Base-by-base conservation (phyloP, 2,113 vertebrate genomes). In the Salvator merianae region DNA sequence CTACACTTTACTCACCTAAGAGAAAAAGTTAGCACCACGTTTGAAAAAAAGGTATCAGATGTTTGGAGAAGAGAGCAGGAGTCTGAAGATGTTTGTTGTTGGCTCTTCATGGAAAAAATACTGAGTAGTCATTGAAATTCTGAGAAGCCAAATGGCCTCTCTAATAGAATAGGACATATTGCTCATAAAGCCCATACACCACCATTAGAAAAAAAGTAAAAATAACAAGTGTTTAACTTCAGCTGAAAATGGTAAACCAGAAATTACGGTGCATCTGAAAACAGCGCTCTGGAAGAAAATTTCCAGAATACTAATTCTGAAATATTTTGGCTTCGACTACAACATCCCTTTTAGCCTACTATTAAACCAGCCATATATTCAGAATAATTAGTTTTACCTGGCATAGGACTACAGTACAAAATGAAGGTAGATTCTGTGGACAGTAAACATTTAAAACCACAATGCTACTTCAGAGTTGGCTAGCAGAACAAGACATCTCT, bases 391-490 rank as follows among this genome's bases (percentile, higher is more conserved):
- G 88, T 92, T 93, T 95, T 94, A 96, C 96, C 96, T 95, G 95
- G 95, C 95, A 88, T 90, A 92, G 86, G 92, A 95, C 94, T 96
- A 96, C 95, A 96, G 96, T 96, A 96, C 95, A 20, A 95, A 95
- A 95, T 95, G 93, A 96, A 96, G 95, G 96, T 96, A 96, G 96
- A 96, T 95, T 96, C 90, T 88, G 93, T 95, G 90, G 93, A 94
- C 92, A 92, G 95, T 94, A 94, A 96, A 95, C 92, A 91, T 87
- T 93, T 94, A 92, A 94, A 94, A 95, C 90, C 94, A 95, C 93
- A 94, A 94, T 94, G 95, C 95, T 96, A 95, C 95, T 96, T 95
- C 94, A 93, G 94, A 80, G 92, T 92, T 95, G 95, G 91, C 93
- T 95, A 94, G 72, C 89, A 77, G 62, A 92, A 93, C 88, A 92